Percentiles rank a stretch among this genome's conserved stretches.
phyloP scores from a whole-genome alignment of 2,888 invertebrate genomes.

The Rotaria socialis region DNA sequence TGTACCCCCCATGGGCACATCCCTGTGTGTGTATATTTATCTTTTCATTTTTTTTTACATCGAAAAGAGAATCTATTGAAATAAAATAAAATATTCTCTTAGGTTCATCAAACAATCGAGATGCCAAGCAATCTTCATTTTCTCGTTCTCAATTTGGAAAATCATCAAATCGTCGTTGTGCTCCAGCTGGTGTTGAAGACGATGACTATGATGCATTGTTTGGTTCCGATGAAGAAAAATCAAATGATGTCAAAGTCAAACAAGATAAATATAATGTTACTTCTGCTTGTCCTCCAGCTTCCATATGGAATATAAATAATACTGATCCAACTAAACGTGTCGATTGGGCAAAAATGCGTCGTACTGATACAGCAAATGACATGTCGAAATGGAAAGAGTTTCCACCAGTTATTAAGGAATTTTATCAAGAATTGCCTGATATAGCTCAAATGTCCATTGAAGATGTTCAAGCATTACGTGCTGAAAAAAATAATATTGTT shows the following conservation, averaged over 20 bases:
- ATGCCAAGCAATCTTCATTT: neutral
- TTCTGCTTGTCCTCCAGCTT: neutral
- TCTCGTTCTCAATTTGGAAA: neutral
- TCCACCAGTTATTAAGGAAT: conserved; percentile 72
- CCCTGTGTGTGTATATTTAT: too few species aligned
- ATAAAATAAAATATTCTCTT: neutral
- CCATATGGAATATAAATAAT: neutral
- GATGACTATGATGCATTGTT: neutral
- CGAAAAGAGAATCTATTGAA: too few species aligned
- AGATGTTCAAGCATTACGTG: conserved; percentile 66
- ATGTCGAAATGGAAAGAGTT: conserved; percentile 56
- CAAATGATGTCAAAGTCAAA: neutral
- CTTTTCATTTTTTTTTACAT: too few species aligned
- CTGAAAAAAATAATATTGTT: conserved; percentile 64
- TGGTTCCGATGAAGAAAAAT: neutral
- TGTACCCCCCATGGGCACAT: too few species aligned
- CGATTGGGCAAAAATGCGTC: conserved; percentile 40
- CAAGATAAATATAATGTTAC: neutral
- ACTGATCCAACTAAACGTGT: neutral
- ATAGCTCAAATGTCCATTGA: conserved; percentile 68
- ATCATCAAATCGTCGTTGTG: neutral
- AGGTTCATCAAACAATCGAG: neutral
- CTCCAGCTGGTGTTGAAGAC: neutral
- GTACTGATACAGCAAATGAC: conserved; percentile 38
- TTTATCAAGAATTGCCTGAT: conserved; percentile 74